Conservation (phyloP, 2,888 invertebrate genomes). For the Azorinus chamasolen region DNA sequence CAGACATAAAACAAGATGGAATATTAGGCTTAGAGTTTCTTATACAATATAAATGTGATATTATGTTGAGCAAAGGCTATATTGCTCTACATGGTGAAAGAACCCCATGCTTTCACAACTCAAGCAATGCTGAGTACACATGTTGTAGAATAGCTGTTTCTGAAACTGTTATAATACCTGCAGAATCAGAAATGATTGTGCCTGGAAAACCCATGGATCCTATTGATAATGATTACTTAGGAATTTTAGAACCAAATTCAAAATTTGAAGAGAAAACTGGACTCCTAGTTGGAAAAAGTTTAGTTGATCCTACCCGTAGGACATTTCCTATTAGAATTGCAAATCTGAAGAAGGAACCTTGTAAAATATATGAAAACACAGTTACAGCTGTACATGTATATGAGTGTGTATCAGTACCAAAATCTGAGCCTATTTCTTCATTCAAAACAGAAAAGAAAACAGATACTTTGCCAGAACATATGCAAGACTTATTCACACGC, state of each 20-base stretch:
- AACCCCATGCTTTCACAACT: conserved; percentile 13
- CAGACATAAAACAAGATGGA: conserved; percentile 2
- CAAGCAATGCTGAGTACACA: not conserved
- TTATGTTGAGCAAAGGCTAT: conserved; percentile 20
- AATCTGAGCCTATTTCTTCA: too few relatives aligned
- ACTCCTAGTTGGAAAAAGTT: not conserved
- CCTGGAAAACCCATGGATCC: conserved; percentile 13
- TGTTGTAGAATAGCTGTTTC: too few relatives aligned
- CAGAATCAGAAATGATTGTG: conserved; percentile 19
- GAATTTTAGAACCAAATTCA: conserved; percentile 10
- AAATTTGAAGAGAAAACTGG: conserved; percentile 27
- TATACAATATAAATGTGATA: conserved; percentile 11
- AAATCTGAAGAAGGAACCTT: too few relatives aligned
- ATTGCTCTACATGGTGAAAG: conserved; percentile 12
- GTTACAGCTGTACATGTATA: too few relatives aligned
- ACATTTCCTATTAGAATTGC: too few relatives aligned
- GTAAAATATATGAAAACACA: too few relatives aligned
- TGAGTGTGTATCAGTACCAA: too few relatives aligned
- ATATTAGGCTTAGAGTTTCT: too few relatives aligned
- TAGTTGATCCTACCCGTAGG: too few relatives aligned
- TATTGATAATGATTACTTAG: conserved; percentile 4
- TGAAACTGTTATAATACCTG: conserved; percentile 6
- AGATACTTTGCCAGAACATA: too few relatives aligned
- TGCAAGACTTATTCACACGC: too few relatives aligned
- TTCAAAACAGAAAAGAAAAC: too few relatives aligned